phyloP scores from a whole-genome alignment of 2,797 vertebrate species.

The Acestrorhynchus altus region DNA sequence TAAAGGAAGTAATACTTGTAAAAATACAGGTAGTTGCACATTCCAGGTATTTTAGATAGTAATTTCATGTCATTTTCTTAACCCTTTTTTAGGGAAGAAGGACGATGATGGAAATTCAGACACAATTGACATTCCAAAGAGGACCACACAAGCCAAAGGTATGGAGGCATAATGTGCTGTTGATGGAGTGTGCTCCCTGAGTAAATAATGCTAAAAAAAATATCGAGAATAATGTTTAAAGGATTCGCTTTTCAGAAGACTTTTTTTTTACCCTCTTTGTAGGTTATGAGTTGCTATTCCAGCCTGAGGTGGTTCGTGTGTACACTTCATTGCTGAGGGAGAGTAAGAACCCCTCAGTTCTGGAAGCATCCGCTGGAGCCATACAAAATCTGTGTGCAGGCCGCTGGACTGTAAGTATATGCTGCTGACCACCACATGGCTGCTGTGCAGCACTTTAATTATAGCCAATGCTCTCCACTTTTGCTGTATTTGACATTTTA shows the following conservation, averaged over 20 bases:
- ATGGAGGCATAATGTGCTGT: not conserved
- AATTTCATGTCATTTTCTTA: not conserved
- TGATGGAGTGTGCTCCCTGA: not conserved
- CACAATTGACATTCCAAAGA: conserved; percentile 92
- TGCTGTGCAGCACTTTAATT: conserved; percentile 3
- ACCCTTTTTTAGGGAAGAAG: conserved; percentile 81
- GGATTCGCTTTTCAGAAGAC: not conserved
- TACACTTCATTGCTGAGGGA: conserved; percentile 93
- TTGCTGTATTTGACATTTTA: not conserved
- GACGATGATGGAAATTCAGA: conserved; percentile 84
- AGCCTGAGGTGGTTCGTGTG: conserved; percentile 92
- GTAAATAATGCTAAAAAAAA: not conserved
- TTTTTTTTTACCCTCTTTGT: not conserved
- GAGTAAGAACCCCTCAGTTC: conserved; percentile 88
- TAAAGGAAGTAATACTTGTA: too few species aligned
- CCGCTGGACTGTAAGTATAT: conserved; percentile 88
- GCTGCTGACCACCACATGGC: not conserved
- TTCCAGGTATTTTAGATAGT: not conserved
- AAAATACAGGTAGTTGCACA: too few species aligned
- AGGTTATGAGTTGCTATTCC: conserved; percentile 95
- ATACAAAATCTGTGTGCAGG: conserved; percentile 96
- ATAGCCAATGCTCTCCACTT: conserved; percentile 2
- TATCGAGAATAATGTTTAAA: not conserved
- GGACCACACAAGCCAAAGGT: conserved; percentile 91
- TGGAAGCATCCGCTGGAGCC: conserved; percentile 94